These are phyloP conservation scores for Limonius californicus DNA, from an alignment of 1,140 invertebrate genomes.

Conservation along the genomic window DNA sequence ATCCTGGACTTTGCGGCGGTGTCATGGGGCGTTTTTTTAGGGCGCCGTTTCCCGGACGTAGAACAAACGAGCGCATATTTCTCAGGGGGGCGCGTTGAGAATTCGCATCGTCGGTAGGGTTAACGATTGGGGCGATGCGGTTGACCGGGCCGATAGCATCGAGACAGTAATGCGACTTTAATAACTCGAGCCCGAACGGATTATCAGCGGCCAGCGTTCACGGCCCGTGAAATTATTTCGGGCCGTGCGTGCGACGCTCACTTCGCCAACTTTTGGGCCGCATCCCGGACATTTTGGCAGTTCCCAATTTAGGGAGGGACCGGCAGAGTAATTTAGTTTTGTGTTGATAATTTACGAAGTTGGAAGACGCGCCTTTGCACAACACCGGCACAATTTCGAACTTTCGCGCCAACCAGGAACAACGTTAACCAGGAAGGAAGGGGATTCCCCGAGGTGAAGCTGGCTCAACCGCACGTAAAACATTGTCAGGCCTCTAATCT, in stretches of 20 bases:
- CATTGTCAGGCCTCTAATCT: too few species aligned
- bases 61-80: too few species aligned
- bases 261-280: neutral
- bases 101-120: neutral
- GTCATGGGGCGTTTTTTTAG: too few species aligned
- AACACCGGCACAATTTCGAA: too few species aligned
- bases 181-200: slow-evolving; percentile 9
- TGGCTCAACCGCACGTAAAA: too few species aligned
- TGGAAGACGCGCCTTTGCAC: neutral
- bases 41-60: too few species aligned
- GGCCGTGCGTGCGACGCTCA: neutral
- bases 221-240: slow-evolving; percentile 10
- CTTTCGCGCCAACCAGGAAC: too few species aligned
- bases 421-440: too few species aligned
- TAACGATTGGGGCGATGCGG: slow-evolving; percentile 7
- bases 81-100: too few species aligned
- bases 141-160: slow-evolving; percentile 6
- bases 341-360: slow-evolving; percentile 1
- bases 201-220: slow-evolving; percentile 10
- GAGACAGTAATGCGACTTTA: slow-evolving; percentile 14
- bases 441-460: too few species aligned
- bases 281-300: slow-evolving; percentile 4
- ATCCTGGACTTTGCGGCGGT: too few species aligned
- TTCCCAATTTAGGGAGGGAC: slow-evolving; percentile 1
- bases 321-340: slow-evolving; percentile 4